Conservation (phyloP, 1,140 invertebrate species). For the Caenorhabditis elegans region DNA sequence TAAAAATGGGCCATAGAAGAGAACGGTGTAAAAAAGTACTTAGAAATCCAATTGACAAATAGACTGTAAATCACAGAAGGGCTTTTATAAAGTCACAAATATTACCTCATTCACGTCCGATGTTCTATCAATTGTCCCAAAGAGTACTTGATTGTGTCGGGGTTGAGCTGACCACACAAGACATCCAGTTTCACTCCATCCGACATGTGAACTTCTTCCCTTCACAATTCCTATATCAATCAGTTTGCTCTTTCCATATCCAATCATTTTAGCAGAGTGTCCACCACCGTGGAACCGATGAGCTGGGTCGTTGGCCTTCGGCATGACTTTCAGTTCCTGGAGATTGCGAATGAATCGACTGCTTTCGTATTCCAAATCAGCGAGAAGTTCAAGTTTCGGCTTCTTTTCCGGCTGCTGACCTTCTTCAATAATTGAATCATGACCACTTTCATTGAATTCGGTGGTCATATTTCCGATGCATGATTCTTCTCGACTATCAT, state of each 20-base stretch:
- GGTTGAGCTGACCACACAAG: background rate
- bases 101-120: background rate
- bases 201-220: background rate
- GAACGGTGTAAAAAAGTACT: no score
- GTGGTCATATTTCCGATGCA: background rate
- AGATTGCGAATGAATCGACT: background rate
- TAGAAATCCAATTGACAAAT: no score
- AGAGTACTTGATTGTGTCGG: background rate
- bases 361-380: conserved; percentile 7
- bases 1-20: no score
- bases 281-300: conserved; percentile 12
- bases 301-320: background rate
- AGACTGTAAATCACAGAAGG: no score
- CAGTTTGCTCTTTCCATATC: background rate
- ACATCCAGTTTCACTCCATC: conserved; percentile 26
- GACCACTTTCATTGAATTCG: background rate
- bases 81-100: no score
- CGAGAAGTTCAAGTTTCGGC: conserved; percentile 3
- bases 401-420: conserved; percentile 31
- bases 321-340: background rate
- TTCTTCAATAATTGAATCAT: background rate
- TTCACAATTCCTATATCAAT: background rate
- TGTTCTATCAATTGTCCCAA: background rate
- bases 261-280: background rate
- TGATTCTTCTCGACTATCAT: background rate